Conservation (phyloP, 2,888 invertebrate species). For the Meiosimyza decipiens region DNA sequence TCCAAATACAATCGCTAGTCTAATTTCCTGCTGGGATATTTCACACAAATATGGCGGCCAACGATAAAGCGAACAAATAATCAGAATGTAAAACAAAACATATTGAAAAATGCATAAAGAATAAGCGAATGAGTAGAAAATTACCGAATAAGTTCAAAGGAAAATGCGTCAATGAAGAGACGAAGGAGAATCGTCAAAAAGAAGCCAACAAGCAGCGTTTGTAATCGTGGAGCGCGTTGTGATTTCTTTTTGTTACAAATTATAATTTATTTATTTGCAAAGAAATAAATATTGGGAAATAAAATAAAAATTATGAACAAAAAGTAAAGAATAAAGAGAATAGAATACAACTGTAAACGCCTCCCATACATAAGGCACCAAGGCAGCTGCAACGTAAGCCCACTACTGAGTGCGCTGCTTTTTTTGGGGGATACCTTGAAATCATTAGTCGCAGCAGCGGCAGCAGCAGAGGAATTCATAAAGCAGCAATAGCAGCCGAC, state of each 20-base stretch:
- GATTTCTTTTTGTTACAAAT: conserved; percentile 27
- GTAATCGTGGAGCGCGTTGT: conserved; percentile 22
- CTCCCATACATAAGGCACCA: not conserved
- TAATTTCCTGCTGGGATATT: too few relatives aligned
- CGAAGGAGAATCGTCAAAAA: conserved; percentile 3
- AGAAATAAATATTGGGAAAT: not conserved
- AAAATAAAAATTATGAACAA: not conserved
- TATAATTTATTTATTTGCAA: conserved; percentile 22
- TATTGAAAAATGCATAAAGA: conserved; percentile 9
- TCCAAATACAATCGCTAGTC: not conserved
- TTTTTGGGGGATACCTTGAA: not conserved
- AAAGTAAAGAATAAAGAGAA: not conserved
- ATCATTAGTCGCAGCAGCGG: not conserved
- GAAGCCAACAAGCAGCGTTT: conserved; percentile 18
- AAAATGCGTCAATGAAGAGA: not conserved
- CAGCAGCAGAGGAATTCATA: not conserved
- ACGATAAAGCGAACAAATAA: not conserved
- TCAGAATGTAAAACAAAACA: not conserved
- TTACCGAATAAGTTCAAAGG: not conserved
- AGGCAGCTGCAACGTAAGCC: not conserved
- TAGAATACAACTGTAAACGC: not conserved
- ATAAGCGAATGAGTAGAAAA: not conserved
- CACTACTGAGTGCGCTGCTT: too few relatives aligned
- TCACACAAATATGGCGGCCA: conserved; percentile 10
- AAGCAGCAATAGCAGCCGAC: too few relatives aligned